Evolutionary conservation across 2,888 invertebrate species (phyloP), one percentile per base, ranked within the genome.

Genomic region (Rosalia funebris): DNA sequence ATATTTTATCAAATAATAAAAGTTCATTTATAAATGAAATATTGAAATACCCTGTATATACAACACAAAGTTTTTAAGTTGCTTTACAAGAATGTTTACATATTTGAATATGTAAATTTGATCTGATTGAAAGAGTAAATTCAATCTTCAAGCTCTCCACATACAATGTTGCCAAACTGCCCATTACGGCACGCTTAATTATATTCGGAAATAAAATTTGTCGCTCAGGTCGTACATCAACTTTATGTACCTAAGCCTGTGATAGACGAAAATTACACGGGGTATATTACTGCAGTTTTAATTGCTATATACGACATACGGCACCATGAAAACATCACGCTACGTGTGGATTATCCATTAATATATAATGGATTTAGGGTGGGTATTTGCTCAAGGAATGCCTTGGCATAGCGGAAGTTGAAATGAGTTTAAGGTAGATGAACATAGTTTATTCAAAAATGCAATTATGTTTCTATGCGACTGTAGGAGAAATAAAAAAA

Each of bases 121-220:
- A n/a, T n/a, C n/a, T n/a, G n/a, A n/a, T n/a, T n/a, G n/a, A n/a
- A n/a, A n/a, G n/a, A n/a, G n/a, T n/a, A n/a, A n/a, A n/a, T n/a
- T n/a, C n/a, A n/a, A n/a, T n/a, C n/a, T n/a, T n/a, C n/a, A n/a
- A n/a, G n/a, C n/a, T n/a, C 7, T 25, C 25, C 25, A 7, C 25
- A 7, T 48, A 48, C 48, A 48, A 36, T 37, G 48, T 48, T 37
- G 20, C 48, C 48, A 37, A 37, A 48, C 36, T 36, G 17, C 37
- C 48, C 48, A 47, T 37, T 48, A 48, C n/a, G 12, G 19, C 2
- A 12, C n/a, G 17, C 36, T 37, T 37, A 37, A 37, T 36, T 34
- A 48, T 48, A 37, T 14, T 48, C 19, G 48, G 37, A 48, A 36
- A 20, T 48, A 48, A 48, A 48, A 48, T 48, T 36, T 19, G 19